Evolutionary conservation across 2,797 vertebrate genomes (phyloP).

Genomic region (Alectoris magna): DNA sequence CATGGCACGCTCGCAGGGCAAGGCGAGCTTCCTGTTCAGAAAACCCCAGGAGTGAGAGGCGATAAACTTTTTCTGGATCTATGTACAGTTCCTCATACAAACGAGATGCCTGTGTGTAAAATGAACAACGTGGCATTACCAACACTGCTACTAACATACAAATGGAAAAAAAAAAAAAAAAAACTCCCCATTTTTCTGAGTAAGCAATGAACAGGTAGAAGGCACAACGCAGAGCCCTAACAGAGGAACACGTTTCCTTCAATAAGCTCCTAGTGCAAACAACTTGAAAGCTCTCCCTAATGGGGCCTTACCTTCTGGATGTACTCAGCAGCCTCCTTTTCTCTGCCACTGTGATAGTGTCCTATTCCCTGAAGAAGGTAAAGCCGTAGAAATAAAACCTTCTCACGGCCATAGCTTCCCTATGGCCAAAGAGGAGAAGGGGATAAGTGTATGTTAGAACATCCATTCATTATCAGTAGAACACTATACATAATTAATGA

Average conservation of each 20-base stretch:
- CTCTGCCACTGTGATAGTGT: constrained; percentile 88
- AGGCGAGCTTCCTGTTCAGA: constrained; percentile 91
- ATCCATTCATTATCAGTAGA: not conserved
- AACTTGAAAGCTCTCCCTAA: not conserved
- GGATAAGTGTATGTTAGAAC: not conserved
- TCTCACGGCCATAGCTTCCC: constrained; percentile 93
- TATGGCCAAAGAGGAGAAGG: constrained; percentile 43
- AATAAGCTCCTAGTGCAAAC: not conserved
- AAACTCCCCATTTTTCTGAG: not conserved
- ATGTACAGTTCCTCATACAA: constrained; percentile 85
- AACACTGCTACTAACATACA: not conserved
- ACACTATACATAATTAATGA: not conserved
- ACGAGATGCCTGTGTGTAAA: constrained; percentile 80
- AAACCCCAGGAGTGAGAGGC: constrained; percentile 87
- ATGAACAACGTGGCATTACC: not conserved
- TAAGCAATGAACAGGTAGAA: not conserved
- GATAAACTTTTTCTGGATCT: constrained; percentile 86
- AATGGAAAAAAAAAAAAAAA: not conserved
- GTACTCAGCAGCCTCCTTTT: constrained; percentile 81
- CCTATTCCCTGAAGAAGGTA: constrained; percentile 94
- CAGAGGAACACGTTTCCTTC: not conserved
- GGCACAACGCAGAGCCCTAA: not conserved
- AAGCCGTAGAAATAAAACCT: constrained; percentile 92
- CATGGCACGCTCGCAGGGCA: constrained; percentile 89
- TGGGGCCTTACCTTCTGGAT: constrained; percentile 82